Base-by-base conservation (phyloP, 1,140 invertebrate genomes). In the Adelges cooleyi region DNA sequence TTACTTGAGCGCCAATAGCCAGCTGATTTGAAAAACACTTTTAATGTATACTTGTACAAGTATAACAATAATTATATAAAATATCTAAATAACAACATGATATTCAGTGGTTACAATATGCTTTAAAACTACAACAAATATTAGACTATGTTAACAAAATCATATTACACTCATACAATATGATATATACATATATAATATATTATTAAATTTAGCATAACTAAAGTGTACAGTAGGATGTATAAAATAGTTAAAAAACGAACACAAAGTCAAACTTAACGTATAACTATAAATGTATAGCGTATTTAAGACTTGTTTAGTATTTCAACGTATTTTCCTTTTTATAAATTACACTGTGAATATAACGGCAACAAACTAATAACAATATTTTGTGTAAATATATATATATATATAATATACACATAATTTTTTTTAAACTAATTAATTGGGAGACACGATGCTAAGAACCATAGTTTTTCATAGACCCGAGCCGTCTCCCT, bases 81-180 rank as follows among this genome's bases (percentile, higher is more conserved):
- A 48, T n/a, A 62, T 20, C 40, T 62, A 62, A 48, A 48, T 33
- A 62, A 62, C 56, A 62, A 62, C 46, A 33, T n/a, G n/a, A n/a
- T 22, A 33, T 33, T 38, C 29, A 62, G 18, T 13, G 20, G 27
- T 48, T 33, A 62, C 18, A 29, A 27, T 11, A 44, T 42, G 1
- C 15, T 20, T 48, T 62, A 62, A 29, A 46, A 46, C 25, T 62
- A 62, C 25, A 62, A 62, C 42, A 62, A 48, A 48, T 62, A 48
- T 48, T 48, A 27, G 15, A 62, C 42, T 48, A 59, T 44, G 10
- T 48, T 48, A 62, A 62, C 42, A 33, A 62, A 48, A 46, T 33
- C 20, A 48, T 33, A 48, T 59, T n/a, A 42, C 40, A 38, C 22
- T 18, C 38, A 38, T 15, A n/a, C 36, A 40, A n/a, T n/a, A n/a